phyloP scores from a whole-genome alignment of 1,140 invertebrate genomes.

The Marisa cornuarietis region DNA sequence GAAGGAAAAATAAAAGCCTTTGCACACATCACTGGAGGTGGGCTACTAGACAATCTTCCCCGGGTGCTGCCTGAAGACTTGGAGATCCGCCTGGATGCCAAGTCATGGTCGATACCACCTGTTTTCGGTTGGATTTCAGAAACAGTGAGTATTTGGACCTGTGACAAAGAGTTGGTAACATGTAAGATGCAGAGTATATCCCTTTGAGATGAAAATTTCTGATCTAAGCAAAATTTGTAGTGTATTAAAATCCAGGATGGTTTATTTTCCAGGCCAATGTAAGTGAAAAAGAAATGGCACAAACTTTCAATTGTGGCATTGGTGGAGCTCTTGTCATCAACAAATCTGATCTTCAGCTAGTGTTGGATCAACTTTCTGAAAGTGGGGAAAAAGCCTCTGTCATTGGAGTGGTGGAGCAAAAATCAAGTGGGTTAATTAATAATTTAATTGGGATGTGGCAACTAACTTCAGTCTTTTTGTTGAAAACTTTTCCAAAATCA shows the following conservation, averaged over 20 bases:
- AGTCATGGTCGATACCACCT: slow-evolving; percentile 56
- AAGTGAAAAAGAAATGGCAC: slow-evolving; percentile 51
- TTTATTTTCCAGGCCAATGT: slow-evolving; percentile 68
- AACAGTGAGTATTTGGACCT: slow-evolving; percentile 39
- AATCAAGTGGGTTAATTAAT: slow-evolving; percentile 5
- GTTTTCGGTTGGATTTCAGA: slow-evolving; percentile 63
- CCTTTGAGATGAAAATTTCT: not conserved
- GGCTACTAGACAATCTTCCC: slow-evolving; percentile 91
- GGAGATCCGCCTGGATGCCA: slow-evolving; percentile 55
- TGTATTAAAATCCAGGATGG: not conserved
- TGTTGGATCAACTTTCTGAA: slow-evolving; percentile 63
- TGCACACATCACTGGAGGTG: slow-evolving; percentile 96
- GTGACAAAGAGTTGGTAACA: too few species aligned
- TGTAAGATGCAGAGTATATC: too few species aligned
- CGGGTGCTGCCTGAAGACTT: slow-evolving; percentile 68
- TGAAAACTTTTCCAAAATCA: too few species aligned
- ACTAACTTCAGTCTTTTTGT: too few species aligned
- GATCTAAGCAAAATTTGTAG: not conserved
- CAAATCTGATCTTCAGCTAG: slow-evolving; percentile 51
- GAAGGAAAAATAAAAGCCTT: slow-evolving; percentile 84
- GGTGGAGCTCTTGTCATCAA: slow-evolving; percentile 84
- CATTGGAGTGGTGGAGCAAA: slow-evolving; percentile 54
- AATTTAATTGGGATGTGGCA: too few species aligned
- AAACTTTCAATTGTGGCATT: slow-evolving; percentile 74
- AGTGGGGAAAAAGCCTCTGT: slow-evolving; percentile 53